Evolutionary conservation across 1,140 invertebrate species (phyloP).

Genomic region (Tetramorium alpestre): DNA sequence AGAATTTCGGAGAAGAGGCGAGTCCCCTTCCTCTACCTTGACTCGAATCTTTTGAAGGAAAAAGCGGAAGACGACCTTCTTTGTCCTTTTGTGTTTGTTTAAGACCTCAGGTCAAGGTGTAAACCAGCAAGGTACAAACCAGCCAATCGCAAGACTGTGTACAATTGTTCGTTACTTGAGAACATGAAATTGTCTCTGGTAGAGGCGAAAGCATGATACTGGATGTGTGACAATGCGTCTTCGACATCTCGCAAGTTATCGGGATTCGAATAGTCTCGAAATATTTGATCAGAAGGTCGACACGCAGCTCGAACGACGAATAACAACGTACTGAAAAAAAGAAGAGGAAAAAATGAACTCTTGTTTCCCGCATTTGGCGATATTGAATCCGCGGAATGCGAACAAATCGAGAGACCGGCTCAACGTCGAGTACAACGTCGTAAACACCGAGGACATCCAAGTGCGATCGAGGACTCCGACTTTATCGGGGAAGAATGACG

Average conservation of each 20-base stretch:
- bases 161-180: not conserved
- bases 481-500: slow-evolving; percentile 80
- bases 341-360: slow-evolving; percentile 82
- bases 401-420: slow-evolving; percentile 71
- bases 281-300: not conserved
- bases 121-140: not conserved
- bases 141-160: not conserved
- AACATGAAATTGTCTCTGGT: not conserved
- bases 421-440: slow-evolving; percentile 72
- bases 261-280: not conserved
- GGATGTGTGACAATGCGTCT: slow-evolving; percentile 3
- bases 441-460: slow-evolving; percentile 50
- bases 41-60: slow-evolving; percentile 1
- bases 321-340: not conserved
- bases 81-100: not conserved
- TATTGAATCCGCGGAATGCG: slow-evolving; percentile 82
- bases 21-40: slow-evolving; percentile 6
- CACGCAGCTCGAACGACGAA: not conserved
- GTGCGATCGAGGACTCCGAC: slow-evolving; percentile 24
- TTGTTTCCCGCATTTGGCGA: slow-evolving; percentile 85
- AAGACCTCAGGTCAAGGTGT: slow-evolving; percentile 19
- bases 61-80: slow-evolving; percentile 7
- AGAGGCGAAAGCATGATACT: not conserved
- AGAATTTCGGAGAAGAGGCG: not conserved
- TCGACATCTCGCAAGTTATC: not conserved